Percentiles rank a stretch among this genome's conserved stretches.
Evolutionary conservation across 2,888 invertebrate species (phyloP).

Genomic region (Helobdella robusta): DNA sequence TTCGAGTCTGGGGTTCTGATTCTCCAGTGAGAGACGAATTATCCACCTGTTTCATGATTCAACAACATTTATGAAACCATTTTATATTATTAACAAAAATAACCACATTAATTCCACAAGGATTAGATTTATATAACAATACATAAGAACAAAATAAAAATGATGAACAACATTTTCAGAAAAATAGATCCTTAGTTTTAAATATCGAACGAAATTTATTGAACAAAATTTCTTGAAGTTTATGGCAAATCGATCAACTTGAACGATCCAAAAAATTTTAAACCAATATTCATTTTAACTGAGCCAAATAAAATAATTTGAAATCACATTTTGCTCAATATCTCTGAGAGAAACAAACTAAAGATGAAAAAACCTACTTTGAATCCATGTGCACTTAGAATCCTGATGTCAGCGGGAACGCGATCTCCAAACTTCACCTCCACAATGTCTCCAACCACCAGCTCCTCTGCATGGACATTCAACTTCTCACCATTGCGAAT

Average conservation of each 20-base stretch:
- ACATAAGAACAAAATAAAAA: too few relatives aligned
- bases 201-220: too few relatives aligned
- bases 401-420: slow-evolving; percentile 91
- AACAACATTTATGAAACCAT: too few relatives aligned
- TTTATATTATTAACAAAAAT: too few relatives aligned
- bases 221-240: too few relatives aligned
- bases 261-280: too few relatives aligned
- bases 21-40: slow-evolving; percentile 68
- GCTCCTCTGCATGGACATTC: slow-evolving; percentile 58
- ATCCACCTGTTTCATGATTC: slow-evolving; percentile 56
- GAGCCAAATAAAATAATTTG: not conserved
- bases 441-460: slow-evolving; percentile 92
- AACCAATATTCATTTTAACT: too few relatives aligned
- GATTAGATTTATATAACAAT: too few relatives aligned
- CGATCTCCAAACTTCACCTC: slow-evolving; percentile 98
- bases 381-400: slow-evolving; percentile 86
- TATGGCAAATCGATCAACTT: too few relatives aligned
- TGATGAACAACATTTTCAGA: too few relatives aligned
- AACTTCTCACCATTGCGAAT: slow-evolving; percentile 58
- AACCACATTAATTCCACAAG: too few relatives aligned
- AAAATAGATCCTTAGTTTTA: too few relatives aligned
- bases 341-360: not conserved
- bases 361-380: slow-evolving; percentile 55
- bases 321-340: not conserved
- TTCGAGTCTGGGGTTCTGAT: slow-evolving; percentile 61